These are phyloP conservation scores for Apeira syringaria DNA, from an alignment of 2,888 invertebrate genomes.

Conservation along the genomic window DNA sequence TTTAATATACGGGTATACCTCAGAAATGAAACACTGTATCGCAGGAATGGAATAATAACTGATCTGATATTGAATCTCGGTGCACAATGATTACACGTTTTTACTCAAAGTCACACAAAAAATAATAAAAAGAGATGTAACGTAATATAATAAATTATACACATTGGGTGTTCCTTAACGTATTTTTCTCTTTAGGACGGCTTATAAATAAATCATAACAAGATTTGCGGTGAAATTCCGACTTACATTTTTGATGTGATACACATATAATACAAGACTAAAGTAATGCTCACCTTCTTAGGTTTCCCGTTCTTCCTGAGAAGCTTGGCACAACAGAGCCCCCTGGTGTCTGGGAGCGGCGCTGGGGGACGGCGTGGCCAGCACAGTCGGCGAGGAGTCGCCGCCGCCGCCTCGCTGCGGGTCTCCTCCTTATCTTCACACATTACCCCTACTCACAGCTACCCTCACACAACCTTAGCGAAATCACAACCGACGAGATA, in stretches of 20 bases:
- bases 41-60: no score
- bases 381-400: constrained; percentile 67
- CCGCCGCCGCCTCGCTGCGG: constrained; percentile 60
- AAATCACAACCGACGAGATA: constrained; percentile 73
- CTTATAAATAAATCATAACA: constrained; percentile 20
- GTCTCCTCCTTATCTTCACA: constrained; percentile 78
- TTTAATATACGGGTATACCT: no score
- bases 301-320: constrained; percentile 92
- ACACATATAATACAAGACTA: constrained; percentile 8
- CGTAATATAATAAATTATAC: no score
- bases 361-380: constrained; percentile 74
- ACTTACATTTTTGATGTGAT: constrained; percentile 4
- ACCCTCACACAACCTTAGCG: constrained; percentile 60
- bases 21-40: no score
- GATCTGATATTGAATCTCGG: no score
- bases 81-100: no score
- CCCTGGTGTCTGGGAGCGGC: constrained; percentile 87
- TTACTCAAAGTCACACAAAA: no score
- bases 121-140: no score
- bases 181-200: not conserved
- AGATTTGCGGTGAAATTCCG: constrained; percentile 5
- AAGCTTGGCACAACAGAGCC: constrained; percentile 92
- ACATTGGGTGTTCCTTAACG: no score
- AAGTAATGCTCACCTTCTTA: constrained; percentile 85
- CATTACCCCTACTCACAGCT: constrained; percentile 56